These are phyloP conservation scores for Eleginops maclovinus DNA, from an alignment of 2,113 vertebrate species.

Conservation along the genomic window DNA sequence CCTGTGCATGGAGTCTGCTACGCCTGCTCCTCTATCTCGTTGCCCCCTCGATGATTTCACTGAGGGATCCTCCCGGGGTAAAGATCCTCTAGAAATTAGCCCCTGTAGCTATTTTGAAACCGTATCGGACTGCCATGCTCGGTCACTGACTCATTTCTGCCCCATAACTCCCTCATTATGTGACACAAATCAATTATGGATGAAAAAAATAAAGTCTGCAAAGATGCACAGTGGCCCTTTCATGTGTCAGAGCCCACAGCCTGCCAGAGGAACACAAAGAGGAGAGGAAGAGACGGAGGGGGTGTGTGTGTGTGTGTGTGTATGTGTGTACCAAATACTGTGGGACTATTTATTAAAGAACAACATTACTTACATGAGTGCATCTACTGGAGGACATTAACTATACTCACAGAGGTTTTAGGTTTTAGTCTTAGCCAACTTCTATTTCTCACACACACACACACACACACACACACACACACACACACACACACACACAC, in stretches of 20 bases:
- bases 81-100: slow-evolving; percentile 51
- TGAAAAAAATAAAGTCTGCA: slow-evolving; percentile 26
- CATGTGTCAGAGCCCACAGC: slow-evolving; percentile 48
- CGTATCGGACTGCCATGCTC: slow-evolving; percentile 37
- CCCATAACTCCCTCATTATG: slow-evolving; percentile 65
- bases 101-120: slow-evolving; percentile 60
- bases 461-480: no score
- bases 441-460: no score
- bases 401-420: no score
- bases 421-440: no score
- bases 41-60: slow-evolving; percentile 17
- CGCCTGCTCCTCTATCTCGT: neutral
- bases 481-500: no score
- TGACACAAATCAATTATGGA: slow-evolving; percentile 79
- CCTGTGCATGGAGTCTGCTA: slow-evolving; percentile 20
- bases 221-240: slow-evolving; percentile 49
- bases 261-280: slow-evolving; percentile 28
- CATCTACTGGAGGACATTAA: no score
- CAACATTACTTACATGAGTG: neutral
- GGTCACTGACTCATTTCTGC: slow-evolving; percentile 46
- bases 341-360: neutral
- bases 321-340: no score
- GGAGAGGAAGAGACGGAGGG: slow-evolving; percentile 10
- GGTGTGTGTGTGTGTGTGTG: neutral
- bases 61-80: slow-evolving; percentile 18